Evolutionary conservation across 2,113 vertebrate species (phyloP).

Genomic region (Peromyscus maniculatus): DNA sequence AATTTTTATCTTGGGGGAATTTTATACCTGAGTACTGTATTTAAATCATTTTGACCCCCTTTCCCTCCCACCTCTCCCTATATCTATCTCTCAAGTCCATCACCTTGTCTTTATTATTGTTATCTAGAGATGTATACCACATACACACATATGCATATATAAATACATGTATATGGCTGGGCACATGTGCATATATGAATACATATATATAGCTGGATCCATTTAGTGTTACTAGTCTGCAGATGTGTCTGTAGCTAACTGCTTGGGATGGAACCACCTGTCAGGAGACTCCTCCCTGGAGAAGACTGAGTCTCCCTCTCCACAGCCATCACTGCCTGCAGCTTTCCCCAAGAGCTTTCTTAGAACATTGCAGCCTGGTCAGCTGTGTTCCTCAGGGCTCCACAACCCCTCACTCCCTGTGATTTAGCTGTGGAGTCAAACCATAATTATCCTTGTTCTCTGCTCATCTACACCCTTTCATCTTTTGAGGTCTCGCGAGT

Average conservation of each 20-base stretch:
- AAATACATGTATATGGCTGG: background rate
- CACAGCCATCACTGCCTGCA: too few species aligned
- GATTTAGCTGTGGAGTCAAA: background rate
- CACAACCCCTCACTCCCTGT: background rate
- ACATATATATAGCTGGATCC: background rate
- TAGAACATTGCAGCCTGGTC: background rate
- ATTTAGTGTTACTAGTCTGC: background rate
- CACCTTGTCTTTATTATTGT: background rate
- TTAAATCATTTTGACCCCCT: background rate
- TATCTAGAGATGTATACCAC: background rate
- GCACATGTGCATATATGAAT: background rate
- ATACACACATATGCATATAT: background rate
- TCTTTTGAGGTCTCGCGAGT: background rate
- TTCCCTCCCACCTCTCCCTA: background rate
- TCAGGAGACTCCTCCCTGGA: background rate
- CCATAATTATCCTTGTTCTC: background rate
- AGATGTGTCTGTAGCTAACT: background rate
- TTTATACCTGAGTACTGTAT: background rate
- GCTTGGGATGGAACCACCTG: background rate
- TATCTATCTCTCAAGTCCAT: background rate
- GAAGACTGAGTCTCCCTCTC: background rate
- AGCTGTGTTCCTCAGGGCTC: background rate
- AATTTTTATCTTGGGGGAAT: background rate
- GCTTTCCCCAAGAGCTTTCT: background rate
- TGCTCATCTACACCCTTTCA: background rate